phyloP scores from a whole-genome alignment of 2,888 invertebrate species.

The Diabrotica balteata region DNA sequence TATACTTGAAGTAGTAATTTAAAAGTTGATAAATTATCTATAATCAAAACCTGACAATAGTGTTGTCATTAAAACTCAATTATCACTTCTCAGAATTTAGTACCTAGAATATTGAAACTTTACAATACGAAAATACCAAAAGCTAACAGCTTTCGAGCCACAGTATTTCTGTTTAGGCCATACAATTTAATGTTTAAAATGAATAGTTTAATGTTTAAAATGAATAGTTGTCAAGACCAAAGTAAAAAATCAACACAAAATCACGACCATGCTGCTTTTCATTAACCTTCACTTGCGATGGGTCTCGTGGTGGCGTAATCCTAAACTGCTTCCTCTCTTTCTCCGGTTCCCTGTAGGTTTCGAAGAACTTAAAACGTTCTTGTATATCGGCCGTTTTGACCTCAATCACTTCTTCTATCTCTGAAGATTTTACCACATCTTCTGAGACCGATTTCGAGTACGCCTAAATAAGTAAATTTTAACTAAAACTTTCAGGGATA shows the following conservation, averaged over 20 bases:
- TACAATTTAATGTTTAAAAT: not conserved
- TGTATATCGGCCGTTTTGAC: conserved; percentile 84
- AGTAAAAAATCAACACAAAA: conserved; percentile 22
- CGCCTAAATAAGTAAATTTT: conserved; percentile 52
- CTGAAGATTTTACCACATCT: conserved; percentile 76
- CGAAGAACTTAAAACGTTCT: conserved; percentile 90
- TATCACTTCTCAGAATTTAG: too few relatives aligned
- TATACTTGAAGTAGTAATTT: too few relatives aligned
- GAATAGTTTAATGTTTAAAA: too few relatives aligned
- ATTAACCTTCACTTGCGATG: conserved; percentile 68
- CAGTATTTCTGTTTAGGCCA: too few relatives aligned
- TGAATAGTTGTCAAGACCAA: conserved; percentile 21
- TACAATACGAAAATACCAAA: too few relatives aligned
- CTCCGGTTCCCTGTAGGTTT: conserved; percentile 80
- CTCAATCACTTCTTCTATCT: conserved; percentile 77
- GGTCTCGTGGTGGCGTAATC: conserved; percentile 88
- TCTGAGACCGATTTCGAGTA: conserved; percentile 65
- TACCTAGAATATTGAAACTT: too few relatives aligned
- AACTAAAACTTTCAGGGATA: not conserved
- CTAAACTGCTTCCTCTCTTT: conserved; percentile 77
- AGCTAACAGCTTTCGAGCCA: too few relatives aligned
- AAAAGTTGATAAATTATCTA: too few relatives aligned
- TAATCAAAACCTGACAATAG: too few relatives aligned
- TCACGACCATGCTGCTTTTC: conserved; percentile 31
- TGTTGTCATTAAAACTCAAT: too few relatives aligned